Evolutionary conservation across 2,113 vertebrate genomes (phyloP), one percentile per base, ranked within the genome.

Genomic region (Eurypyga helias): DNA sequence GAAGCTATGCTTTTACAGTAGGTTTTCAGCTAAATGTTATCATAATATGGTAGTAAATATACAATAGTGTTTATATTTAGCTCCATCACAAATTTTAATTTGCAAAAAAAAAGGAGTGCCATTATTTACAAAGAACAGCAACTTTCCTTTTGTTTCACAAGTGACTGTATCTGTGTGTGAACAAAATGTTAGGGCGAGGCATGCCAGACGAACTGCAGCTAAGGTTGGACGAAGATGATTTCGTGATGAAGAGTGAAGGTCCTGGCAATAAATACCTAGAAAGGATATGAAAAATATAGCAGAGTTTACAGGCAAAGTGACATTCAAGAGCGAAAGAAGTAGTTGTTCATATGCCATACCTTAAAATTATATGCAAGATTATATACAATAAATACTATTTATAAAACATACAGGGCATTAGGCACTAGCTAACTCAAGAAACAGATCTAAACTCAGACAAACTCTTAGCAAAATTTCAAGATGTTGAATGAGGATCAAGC

Each of bases 221-320:
- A 95, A 98, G 96, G 98, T 97, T 99, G 98, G 98, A 98, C 55
- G 97, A 98, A 96, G 99, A 98, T 98, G 99, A 98, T 98, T 99
- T 99, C 98, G 99, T 97, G 98, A 99, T 98, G 98, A 99, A 99
- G 96, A 99, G 99, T 97, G 99, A 98, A 96, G 99, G 99, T 98
- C 99, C 98, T 98, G 99, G 99, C 98, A 99, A 98, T 98, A 99
- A 98, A 98, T 98, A 99, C 99, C 99, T 99, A 98, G 81, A 98
- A 98, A 98, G 97, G 84, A 96, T 54, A 96, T 87, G 79, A 82
- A 89, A 98, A 97, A 97, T 78, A 97, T n/a, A 90, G 75, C 86
- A 94, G 78, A 93, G 75, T 90, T 96, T 96, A 96, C 21, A 95
- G 93, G 48, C 62, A 94, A 94, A 67, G 54, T 52, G 94, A 83